These are phyloP conservation scores for Stictocephala bisonia DNA, from an alignment of 2,888 invertebrate species.

Conservation along the genomic window DNA sequence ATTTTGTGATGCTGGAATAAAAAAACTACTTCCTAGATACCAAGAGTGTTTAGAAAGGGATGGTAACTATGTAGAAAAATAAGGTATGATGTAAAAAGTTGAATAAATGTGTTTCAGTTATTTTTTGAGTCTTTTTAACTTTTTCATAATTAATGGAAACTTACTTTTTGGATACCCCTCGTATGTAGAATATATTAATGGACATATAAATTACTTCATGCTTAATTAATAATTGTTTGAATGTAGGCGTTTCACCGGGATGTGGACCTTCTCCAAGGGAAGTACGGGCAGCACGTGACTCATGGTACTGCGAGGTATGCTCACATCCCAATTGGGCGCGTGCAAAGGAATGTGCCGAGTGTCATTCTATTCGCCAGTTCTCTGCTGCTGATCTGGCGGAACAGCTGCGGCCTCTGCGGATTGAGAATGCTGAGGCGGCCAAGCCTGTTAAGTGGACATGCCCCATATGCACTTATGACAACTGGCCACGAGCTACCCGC, in stretches of 20 bases:
- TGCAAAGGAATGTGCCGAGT: slow-evolving; percentile 71
- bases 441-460: slow-evolving; percentile 70
- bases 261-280: slow-evolving; percentile 33
- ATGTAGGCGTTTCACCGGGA: slow-evolving; percentile 18
- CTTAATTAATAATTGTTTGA: no score
- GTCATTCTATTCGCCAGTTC: slow-evolving; percentile 63
- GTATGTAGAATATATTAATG: no score
- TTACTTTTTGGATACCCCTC: no score
- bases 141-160: no score
- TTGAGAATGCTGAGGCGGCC: slow-evolving; percentile 58
- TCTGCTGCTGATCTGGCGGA: slow-evolving; percentile 64
- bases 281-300: background rate
- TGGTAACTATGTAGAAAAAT: no score
- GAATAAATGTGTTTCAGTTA: no score
- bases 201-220: no score
- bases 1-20: no score
- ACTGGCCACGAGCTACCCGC: slow-evolving; percentile 90
- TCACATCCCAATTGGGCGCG: slow-evolving; percentile 79
- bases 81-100: no score
- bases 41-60: no score
- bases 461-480: slow-evolving; percentile 91
- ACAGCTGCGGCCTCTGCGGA: slow-evolving; percentile 68
- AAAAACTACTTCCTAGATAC: no score
- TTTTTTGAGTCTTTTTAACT: no score
- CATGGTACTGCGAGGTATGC: slow-evolving; percentile 76